Conservation (phyloP, 2,888 invertebrate species). For the Athalia circularis region DNA sequence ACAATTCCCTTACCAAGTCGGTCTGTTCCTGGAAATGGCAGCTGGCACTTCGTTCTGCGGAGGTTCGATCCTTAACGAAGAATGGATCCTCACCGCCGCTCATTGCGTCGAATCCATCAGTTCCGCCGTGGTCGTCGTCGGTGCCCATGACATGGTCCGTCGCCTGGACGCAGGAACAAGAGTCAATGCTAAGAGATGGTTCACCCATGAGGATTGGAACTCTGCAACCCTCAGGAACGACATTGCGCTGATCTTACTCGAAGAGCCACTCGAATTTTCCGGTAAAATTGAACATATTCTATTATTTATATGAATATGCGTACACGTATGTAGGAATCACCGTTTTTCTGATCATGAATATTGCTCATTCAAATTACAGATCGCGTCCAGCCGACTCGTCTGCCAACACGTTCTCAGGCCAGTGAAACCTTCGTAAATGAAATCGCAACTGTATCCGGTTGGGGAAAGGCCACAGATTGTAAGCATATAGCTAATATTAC, state of each 20-base stretch:
- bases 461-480: constrained; percentile 73
- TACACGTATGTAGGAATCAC: background rate
- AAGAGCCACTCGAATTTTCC: constrained; percentile 47
- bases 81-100: constrained; percentile 45
- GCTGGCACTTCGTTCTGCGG: constrained; percentile 31
- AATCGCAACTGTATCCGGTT: constrained; percentile 73
- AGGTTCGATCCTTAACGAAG: constrained; percentile 40
- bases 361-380: constrained; percentile 61
- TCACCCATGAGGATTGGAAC: constrained; percentile 50
- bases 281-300: constrained; percentile 44
- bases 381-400: constrained; percentile 70
- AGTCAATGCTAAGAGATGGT: constrained; percentile 47
- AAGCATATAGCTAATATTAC: constrained; percentile 43
- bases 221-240: constrained; percentile 52
- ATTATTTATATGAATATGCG: background rate
- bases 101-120: constrained; percentile 33
- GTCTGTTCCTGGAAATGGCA: background rate
- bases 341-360: background rate
- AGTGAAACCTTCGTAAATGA: constrained; percentile 68
- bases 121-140: constrained; percentile 46
- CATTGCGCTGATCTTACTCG: constrained; percentile 56
- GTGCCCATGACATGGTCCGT: constrained; percentile 33
- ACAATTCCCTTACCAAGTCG: constrained; percentile 44
- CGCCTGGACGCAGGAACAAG: constrained; percentile 42
- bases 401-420: constrained; percentile 69